Conservation (phyloP, 2,888 invertebrate species). For the Scrobipalpa atriplicella region DNA sequence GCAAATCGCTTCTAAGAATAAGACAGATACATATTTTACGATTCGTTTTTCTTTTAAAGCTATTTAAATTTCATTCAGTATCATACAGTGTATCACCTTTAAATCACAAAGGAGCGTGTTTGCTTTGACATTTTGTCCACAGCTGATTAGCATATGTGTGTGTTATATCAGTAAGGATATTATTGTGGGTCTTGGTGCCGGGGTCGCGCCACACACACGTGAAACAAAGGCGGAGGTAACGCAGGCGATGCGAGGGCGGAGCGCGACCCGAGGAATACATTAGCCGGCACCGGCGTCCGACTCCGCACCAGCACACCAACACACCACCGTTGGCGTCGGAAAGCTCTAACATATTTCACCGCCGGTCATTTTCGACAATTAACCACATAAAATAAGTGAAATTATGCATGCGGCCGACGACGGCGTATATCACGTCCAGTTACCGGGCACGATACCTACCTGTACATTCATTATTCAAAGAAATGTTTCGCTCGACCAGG, state of each 20-base stretch:
- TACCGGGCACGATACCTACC: constrained; percentile 78
- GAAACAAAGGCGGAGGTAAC: constrained; percentile 59
- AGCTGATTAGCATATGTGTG: constrained; percentile 47
- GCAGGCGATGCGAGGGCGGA: constrained; percentile 60
- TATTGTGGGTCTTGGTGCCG: constrained; percentile 26
- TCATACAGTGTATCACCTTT: too few relatives aligned
- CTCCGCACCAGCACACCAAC: too few relatives aligned
- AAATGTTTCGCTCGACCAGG: constrained; percentile 79
- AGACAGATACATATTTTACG: background rate
- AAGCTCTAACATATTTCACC: constrained; percentile 79
- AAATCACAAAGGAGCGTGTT: constrained; percentile 15
- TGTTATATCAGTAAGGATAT: constrained; percentile 30
- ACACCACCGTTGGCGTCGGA: constrained; percentile 67
- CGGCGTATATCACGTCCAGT: constrained; percentile 83
- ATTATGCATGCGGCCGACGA: constrained; percentile 82
- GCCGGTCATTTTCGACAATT: constrained; percentile 83
- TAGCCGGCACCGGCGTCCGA: constrained; percentile 68
- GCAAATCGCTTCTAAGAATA: background rate
- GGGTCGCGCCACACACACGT: constrained; percentile 21
- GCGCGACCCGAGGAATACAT: constrained; percentile 74
- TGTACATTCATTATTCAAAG: constrained; percentile 82
- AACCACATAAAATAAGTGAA: constrained; percentile 83
- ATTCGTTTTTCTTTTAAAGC: background rate
- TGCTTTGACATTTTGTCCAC: constrained; percentile 36
- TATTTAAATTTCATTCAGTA: background rate